Percentiles rank a stretch among this genome's conserved stretches.
These are phyloP conservation scores for Andrena haemorrhoa DNA, from an alignment of 2,888 invertebrate genomes.

Conservation along the genomic window DNA sequence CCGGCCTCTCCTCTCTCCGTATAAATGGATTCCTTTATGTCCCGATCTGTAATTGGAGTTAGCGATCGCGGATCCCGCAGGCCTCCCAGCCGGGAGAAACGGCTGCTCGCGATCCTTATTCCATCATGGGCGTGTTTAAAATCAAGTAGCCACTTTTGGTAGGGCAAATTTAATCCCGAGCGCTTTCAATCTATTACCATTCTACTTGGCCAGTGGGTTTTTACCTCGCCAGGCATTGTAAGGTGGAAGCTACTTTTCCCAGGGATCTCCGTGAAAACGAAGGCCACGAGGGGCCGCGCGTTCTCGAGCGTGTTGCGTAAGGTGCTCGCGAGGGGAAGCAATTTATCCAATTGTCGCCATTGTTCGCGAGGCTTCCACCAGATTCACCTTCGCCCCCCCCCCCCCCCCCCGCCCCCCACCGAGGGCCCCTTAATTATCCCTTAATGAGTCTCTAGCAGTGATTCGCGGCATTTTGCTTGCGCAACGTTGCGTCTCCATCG, in stretches of 20 bases:
- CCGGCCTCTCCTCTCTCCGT: background rate
- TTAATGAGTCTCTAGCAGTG: conserved; percentile 32
- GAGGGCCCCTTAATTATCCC: conserved; percentile 23
- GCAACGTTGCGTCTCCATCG: conserved; percentile 8
- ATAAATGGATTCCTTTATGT: conserved; percentile 21
- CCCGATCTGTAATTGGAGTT: conserved; percentile 35
- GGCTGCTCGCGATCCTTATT: background rate
- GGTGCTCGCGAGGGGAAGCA: conserved; percentile 38
- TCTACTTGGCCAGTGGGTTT: too few relatives aligned
- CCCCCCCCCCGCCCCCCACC: background rate
- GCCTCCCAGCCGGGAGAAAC: background rate
- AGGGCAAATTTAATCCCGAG: too few relatives aligned
- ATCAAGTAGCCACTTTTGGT: background rate
- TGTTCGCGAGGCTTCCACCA: conserved; percentile 32
- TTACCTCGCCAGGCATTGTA: too few relatives aligned
- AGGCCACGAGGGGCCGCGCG: background rate
- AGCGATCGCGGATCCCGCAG: conserved; percentile 13
- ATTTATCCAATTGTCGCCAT: conserved; percentile 57
- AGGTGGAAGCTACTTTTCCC: background rate
- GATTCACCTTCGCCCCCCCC: conserved; percentile 5
- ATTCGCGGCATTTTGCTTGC: conserved; percentile 20
- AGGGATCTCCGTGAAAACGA: conserved; percentile 6
- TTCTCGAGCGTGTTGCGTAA: conserved; percentile 29
- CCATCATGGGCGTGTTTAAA: background rate
- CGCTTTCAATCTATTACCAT: too few relatives aligned